These are phyloP conservation scores for Ceyx melanurus DNA, from an alignment of 2,113 vertebrate genomes.

Conservation along the genomic window DNA sequence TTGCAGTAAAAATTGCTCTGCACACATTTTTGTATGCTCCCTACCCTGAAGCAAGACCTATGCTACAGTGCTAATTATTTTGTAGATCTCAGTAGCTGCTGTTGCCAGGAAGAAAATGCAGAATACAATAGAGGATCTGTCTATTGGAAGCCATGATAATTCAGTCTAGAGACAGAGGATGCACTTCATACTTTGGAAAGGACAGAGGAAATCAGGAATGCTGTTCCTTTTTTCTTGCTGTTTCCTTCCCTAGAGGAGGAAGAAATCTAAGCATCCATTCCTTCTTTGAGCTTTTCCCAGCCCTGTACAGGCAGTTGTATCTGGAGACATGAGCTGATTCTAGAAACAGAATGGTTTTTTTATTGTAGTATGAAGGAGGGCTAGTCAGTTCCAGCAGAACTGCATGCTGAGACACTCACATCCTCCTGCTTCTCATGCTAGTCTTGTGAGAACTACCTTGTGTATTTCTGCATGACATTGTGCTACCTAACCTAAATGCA, in stretches of 20 bases:
- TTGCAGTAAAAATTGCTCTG: not conserved
- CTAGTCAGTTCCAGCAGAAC: not conserved
- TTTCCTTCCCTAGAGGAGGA: not conserved
- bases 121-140: not conserved
- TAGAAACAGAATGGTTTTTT: not conserved
- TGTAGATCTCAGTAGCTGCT: not conserved
- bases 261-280: not conserved
- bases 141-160: not conserved
- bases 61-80: not conserved
- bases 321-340: not conserved
- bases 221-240: not conserved
- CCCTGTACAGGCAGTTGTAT: not conserved
- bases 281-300: not conserved
- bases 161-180: not conserved
- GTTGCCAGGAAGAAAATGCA: not conserved
- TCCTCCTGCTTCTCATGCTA: not conserved
- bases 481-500: not conserved
- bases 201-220: not conserved
- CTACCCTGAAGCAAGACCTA: not conserved
- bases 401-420: not conserved
- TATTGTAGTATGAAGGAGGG: not conserved
- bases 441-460: not conserved
- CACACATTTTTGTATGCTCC: not conserved
- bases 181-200: not conserved
- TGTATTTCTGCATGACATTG: not conserved